Base-by-base conservation (phyloP, 2,888 invertebrate species). In the Tuberolachnus salignus region DNA sequence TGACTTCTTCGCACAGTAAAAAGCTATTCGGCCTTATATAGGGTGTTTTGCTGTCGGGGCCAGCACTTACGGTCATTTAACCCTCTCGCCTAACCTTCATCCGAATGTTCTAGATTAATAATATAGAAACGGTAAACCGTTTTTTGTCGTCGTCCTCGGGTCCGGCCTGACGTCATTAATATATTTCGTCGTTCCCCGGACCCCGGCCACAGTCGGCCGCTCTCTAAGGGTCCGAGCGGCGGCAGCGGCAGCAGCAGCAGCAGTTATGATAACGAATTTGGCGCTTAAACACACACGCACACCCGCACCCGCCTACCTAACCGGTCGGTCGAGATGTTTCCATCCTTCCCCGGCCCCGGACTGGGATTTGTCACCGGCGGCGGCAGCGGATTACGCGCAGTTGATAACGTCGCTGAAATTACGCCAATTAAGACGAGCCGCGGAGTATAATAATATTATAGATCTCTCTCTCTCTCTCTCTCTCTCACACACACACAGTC, bases 31-130 rank as follows among this genome's bases (percentile, higher is more conserved):
- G 78, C 78, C 78, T 78, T 78, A 34, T 34, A 34, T 34, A 69
- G 57, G 67, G 78, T 49, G 78, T 69, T 69, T 78, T 69, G 78
- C 78, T 78, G 78, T 78, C 78, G 78, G 42, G 69, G 78, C 78
- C 78, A 78, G 69, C 78, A 78, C 78, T 78, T 78, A 78, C 78
- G 78, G 78, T 78, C 78, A 78, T 78, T 78, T 78, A 78, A 78
- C 78, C 78, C 78, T 78, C 67, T 78, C 67, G 69, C 78, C 69
- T 69, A 78, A 78, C 67, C 69, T 69, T 67, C 75, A 61, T 78
- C 78, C 51, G 51, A 78, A 78, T 69, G 78, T 78, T 78, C 67
- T 69, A 78, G 78, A 78, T 78, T 78, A 78, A 78, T 78, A 78
- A 78, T 78, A 69, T 78, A 69, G 78, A 78, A 34, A 78, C 78